Conservation (phyloP, 2,797 vertebrate genomes). For the Xerus rutilus region DNA sequence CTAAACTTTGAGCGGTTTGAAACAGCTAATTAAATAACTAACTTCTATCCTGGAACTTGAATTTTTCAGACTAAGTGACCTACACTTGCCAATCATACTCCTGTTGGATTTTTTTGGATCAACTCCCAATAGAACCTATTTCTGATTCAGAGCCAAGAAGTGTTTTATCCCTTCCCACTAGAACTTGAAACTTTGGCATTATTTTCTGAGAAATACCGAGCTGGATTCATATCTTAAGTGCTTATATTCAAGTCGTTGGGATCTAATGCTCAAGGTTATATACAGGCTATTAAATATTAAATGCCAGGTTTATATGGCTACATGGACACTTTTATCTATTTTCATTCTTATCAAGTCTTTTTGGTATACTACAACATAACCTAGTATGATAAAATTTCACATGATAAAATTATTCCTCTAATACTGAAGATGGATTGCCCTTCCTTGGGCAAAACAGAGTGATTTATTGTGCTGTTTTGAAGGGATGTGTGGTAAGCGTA, state of each 20-base stretch:
- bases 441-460: slow-evolving; percentile 48
- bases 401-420: neutral
- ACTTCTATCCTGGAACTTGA: slow-evolving; percentile 7
- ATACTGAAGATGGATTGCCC: slow-evolving; percentile 1
- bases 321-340: neutral
- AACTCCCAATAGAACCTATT: slow-evolving; percentile 29
- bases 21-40: neutral
- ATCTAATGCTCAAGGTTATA: slow-evolving; percentile 61
- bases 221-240: slow-evolving; percentile 62
- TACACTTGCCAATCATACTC: neutral
- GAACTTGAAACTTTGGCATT: slow-evolving; percentile 71
- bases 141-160: slow-evolving; percentile 59
- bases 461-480: neutral
- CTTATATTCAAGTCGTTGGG: slow-evolving; percentile 44
- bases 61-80: slow-evolving; percentile 9
- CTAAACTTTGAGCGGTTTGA: slow-evolving; percentile 10
- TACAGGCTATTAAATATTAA: slow-evolving; percentile 64
- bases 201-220: slow-evolving; percentile 71
- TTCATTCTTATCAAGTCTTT: slow-evolving; percentile 12
- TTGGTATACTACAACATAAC: neutral
- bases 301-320: slow-evolving; percentile 68
- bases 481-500: neutral
- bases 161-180: slow-evolving; percentile 50
- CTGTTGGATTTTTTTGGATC: slow-evolving; percentile 14
- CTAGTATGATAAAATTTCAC: neutral